Evolutionary conservation across 2,888 invertebrate genomes (phyloP).

Genomic region (Psylliodes chrysocephalus): DNA sequence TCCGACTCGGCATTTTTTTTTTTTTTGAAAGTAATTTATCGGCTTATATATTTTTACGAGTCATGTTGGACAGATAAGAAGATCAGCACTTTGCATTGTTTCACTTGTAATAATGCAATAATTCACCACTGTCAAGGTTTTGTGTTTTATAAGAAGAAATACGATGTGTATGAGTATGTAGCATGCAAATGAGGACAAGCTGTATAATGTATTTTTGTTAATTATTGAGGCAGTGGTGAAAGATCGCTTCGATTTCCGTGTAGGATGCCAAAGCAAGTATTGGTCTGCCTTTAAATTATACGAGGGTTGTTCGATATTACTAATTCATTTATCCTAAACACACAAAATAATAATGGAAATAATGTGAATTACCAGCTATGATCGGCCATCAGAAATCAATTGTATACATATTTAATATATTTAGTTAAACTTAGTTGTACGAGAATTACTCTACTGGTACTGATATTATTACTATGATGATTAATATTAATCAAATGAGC

Average conservation of each 20-base stretch:
- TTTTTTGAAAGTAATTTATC: slow-evolving; percentile 32
- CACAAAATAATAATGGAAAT: too few relatives aligned
- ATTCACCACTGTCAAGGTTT: slow-evolving; percentile 43
- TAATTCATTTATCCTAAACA: too few relatives aligned
- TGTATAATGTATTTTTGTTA: slow-evolving; percentile 47
- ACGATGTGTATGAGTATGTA: slow-evolving; percentile 48
- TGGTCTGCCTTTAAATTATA: not conserved
- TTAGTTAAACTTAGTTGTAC: too few relatives aligned
- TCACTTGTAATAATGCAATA: slow-evolving; percentile 43
- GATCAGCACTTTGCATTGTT: slow-evolving; percentile 43
- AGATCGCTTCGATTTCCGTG: slow-evolving; percentile 37
- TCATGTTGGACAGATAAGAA: slow-evolving; percentile 36
- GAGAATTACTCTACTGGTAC: too few relatives aligned
- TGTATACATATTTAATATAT: too few relatives aligned
- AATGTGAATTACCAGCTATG: too few relatives aligned
- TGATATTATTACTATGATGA: too few relatives aligned
- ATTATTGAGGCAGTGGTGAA: slow-evolving; percentile 42
- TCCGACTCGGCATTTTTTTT: slow-evolving; percentile 16
- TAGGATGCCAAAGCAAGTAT: slow-evolving; percentile 28
- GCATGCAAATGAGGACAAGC: slow-evolving; percentile 47
- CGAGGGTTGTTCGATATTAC: not conserved
- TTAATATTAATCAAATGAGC: too few relatives aligned
- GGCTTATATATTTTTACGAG: slow-evolving; percentile 34
- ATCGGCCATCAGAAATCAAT: too few relatives aligned
- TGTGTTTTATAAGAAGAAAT: slow-evolving; percentile 45